Conservation (phyloP, 2,797 vertebrate species). For the Oreochromis mossambicus region DNA sequence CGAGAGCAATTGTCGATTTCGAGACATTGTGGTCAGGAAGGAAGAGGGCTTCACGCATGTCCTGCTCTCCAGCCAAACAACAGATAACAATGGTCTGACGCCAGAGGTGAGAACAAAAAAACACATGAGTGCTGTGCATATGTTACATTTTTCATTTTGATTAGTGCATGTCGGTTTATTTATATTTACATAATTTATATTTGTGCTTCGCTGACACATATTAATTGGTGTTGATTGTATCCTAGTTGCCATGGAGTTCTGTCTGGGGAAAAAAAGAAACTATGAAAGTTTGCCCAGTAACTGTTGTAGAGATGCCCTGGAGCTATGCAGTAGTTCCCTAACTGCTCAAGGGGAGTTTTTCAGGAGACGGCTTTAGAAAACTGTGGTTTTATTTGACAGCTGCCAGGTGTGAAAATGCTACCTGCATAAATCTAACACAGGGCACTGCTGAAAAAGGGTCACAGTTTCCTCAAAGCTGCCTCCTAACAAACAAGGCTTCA, state of each 20-base stretch:
- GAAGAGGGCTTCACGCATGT: slow-evolving; percentile 98
- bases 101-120: slow-evolving; percentile 85
- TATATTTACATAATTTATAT: not conserved
- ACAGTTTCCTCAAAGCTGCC: not conserved
- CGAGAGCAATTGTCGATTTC: slow-evolving; percentile 92
- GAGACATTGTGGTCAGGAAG: slow-evolving; percentile 96
- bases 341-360: slow-evolving; percentile 30
- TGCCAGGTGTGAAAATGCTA: slow-evolving; percentile 21
- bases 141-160: not conserved
- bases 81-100: slow-evolving; percentile 95
- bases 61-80: slow-evolving; percentile 94
- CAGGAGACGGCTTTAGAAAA: slow-evolving; percentile 6
- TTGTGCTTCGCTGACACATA: not conserved
- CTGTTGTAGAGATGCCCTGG: not conserved
- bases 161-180: not conserved
- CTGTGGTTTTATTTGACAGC: slow-evolving; percentile 34
- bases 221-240: not conserved
- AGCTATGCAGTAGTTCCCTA: not conserved
- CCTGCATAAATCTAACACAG: not conserved
- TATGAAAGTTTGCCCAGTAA: not conserved
- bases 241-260: not conserved
- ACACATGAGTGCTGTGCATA: not conserved
- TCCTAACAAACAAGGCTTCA: slow-evolving; percentile 15
- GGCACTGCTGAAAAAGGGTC: not conserved
- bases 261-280: not conserved